Evolutionary conservation across 2,113 vertebrate genomes (phyloP).

Genomic region (Riparia riparia): DNA sequence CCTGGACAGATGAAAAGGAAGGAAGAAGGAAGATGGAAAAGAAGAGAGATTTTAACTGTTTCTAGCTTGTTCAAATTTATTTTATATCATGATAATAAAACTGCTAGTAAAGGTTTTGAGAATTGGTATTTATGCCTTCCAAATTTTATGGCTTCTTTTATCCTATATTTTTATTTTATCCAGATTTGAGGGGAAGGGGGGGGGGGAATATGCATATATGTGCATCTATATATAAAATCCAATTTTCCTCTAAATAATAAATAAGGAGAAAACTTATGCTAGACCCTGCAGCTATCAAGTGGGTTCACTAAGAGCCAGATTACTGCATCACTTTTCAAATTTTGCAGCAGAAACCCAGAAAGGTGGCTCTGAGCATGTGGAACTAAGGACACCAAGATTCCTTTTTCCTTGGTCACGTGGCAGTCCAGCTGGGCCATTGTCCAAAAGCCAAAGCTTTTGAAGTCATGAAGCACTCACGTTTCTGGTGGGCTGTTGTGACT

Average conservation of each 20-base stretch:
- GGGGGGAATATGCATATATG: not conserved
- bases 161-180: not conserved
- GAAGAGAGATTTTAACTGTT: not conserved
- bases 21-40: not conserved
- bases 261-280: not conserved
- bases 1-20: not conserved
- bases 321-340: not conserved
- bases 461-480: not conserved
- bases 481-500: not conserved
- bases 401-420: not conserved
- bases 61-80: not conserved
- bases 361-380: accelerated
- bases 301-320: not conserved
- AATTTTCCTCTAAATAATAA: not conserved
- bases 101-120: not conserved
- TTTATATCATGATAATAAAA: not conserved
- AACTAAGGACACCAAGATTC: not conserved
- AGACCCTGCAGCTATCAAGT: not conserved
- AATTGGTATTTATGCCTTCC: not conserved
- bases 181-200: not conserved
- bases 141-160: not conserved
- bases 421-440: not conserved
- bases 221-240: not conserved
- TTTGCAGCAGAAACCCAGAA: not conserved
- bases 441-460: not conserved